Base-by-base conservation (phyloP, 30 jellyfish, hydroid and myxozoan genomes). In the Rhopilema esculentum region DNA sequence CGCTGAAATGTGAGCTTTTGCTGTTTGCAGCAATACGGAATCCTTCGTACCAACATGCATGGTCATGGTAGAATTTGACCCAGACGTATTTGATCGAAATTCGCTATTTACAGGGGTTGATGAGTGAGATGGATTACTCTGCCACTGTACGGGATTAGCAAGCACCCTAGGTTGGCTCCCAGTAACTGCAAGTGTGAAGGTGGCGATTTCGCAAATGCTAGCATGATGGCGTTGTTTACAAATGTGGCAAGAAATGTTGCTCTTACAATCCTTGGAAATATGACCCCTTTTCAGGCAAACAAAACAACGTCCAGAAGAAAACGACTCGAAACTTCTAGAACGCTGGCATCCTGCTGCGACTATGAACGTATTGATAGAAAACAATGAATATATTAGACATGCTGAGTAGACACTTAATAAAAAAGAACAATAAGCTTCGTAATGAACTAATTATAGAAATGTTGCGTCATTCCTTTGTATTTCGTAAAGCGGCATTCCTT, bases 1-100 rank as follows among this genome's bases (percentile, higher is more conserved):
- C 74, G 86, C 4, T 22, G 75, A 75, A 49, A 75, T 21, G 49
- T 75, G 52, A 12, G 64, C 86, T 33, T 75, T 75, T 75, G 86
- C 74, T 29, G 75, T 75, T 32, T 75, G 75, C 70, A 75, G 74
- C 33, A 48, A 70, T 8, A 75, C 74, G 1, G 75, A 75, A 4
- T 70, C 52, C 49, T 52, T 49, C 12, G 75, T 48, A 17, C 52
- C 51, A 27, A 33, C 49, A 75, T 75, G 48, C 75, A 75, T 75
- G 22, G 86, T 75, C 75, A 48, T 20, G 8, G 86, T 75, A 23
- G 83, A 24, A 29, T 16, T 18, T 7, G 66, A 30, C 64, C 64
- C 83, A 29, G 83, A 28, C 28, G 16, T 8, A 28, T 9, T 72
- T 72, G 65, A 29, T 26, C 65, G 66, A n/a, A 33, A 16, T 72